These are phyloP conservation scores for Bradysia coprophila DNA, from an alignment of 1,140 invertebrate genomes.

Conservation along the genomic window DNA sequence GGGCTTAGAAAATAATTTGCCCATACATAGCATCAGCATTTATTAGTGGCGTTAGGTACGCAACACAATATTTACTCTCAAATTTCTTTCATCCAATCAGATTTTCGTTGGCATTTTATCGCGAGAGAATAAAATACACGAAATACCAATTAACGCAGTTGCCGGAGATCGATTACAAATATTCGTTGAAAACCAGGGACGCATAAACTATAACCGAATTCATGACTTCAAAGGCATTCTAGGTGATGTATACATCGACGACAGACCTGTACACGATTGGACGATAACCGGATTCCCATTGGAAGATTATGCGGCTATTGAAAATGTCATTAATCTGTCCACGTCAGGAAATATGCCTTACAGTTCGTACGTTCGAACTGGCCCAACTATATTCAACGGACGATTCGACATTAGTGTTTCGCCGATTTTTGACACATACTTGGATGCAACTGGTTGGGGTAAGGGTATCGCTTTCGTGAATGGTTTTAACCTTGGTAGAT, in stretches of 20 bases:
- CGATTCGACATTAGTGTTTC: constrained; percentile 15
- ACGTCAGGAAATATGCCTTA: neutral
- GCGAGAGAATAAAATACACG: constrained; percentile 30
- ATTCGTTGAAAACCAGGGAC: constrained; percentile 67
- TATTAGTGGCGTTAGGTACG: too few relatives aligned
- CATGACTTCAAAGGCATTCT: constrained; percentile 49
- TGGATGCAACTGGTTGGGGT: constrained; percentile 37
- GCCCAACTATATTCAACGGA: constrained; percentile 27
- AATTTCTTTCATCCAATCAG: neutral
- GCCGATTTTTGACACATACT: constrained; percentile 32
- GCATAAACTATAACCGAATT: constrained; percentile 51
- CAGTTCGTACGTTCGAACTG: constrained; percentile 4
- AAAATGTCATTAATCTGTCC: constrained; percentile 9
- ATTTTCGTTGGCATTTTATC: constrained; percentile 35
- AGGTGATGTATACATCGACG: constrained; percentile 13
- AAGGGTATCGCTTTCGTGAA: constrained; percentile 33
- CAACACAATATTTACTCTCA: too few relatives aligned
- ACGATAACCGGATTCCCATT: constrained; percentile 15
- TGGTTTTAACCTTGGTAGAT: constrained; percentile 35
- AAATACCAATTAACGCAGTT: constrained; percentile 29
- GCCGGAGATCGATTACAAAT: constrained; percentile 37
- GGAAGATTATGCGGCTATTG: constrained; percentile 9
- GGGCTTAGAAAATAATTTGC: neutral
- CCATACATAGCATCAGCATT: too few relatives aligned
- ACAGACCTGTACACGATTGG: constrained; percentile 11